Conservation (phyloP, 2,888 invertebrate species). For the Cerastis rubricosa region DNA sequence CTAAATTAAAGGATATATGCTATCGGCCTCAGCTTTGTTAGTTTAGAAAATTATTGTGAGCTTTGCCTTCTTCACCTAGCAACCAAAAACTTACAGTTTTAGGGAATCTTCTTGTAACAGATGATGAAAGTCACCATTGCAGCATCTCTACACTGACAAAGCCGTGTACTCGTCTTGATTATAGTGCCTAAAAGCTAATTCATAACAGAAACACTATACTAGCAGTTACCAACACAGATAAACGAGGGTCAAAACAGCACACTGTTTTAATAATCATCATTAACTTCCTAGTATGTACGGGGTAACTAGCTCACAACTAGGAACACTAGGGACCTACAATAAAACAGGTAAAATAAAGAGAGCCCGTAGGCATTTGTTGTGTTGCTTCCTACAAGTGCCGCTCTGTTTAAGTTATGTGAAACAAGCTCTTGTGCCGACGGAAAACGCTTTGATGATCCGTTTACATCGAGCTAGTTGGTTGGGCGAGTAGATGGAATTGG, state of each 20-base stretch:
- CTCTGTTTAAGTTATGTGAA: constrained; percentile 78
- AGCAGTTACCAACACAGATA: constrained; percentile 22
- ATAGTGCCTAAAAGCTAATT: neutral
- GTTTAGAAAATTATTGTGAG: neutral
- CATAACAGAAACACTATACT: constrained; percentile 3
- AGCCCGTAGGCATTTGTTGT: constrained; percentile 77
- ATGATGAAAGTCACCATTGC: neutral
- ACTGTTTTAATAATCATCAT: constrained; percentile 38
- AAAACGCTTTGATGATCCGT: constrained; percentile 77
- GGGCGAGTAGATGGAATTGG: constrained; percentile 47
- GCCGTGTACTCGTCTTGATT: neutral
- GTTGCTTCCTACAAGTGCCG: constrained; percentile 73
- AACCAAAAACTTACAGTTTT: neutral
- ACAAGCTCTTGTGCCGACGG: constrained; percentile 76
- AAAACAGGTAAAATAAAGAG: constrained; percentile 75
- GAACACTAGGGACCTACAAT: constrained; percentile 59
- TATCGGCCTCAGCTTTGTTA: constrained; percentile 4
- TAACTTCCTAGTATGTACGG: constrained; percentile 34
- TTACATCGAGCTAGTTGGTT: constrained; percentile 66
- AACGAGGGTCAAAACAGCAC: constrained; percentile 34
- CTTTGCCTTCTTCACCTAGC: neutral
- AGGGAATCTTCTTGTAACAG: neutral
- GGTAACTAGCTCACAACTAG: constrained; percentile 44
- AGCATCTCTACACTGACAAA: neutral
- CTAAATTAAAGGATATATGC: constrained; percentile 38